Base-by-base conservation (phyloP, 1,140 invertebrate species). In the Rhyzopertha dominica region DNA sequence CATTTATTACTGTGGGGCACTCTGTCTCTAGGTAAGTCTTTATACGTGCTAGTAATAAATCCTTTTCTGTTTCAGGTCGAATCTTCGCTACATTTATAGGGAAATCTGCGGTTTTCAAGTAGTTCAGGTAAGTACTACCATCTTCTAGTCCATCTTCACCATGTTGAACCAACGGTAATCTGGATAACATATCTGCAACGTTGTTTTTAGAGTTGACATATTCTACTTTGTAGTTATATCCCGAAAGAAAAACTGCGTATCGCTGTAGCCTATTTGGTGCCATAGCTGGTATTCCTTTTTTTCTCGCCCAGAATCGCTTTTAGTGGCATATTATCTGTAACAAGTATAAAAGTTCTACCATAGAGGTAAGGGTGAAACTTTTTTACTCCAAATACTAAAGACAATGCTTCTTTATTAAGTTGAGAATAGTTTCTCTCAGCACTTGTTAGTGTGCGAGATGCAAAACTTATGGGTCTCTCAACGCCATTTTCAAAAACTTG, bases 301-400 rank as follows among this genome's bases (percentile, higher is more conserved):
- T 66, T 54, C 22, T 59, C 30, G 2, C 56, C 59, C 47, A 76
- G 73, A 36, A 76, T 62, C 12, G 57, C 51, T 10, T 59, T 51
- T 7, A 79, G 46, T 1, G 74, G 74, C 42, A 69, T 62, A 45
- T 76, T 70, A 42, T 77, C 75, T 3, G 71, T 74, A 23, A 59
- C 47, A 10, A 76, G 40, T 4, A 58, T 55, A 57, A 77, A 78
- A 10, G 59, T 34, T 10, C 64, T 48, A 18, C 75, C 74, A 48
- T 61, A 67, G 0, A 78, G 25, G 49, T 71, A 78, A 23, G 70
- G 47, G 24, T 74, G 63, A 53, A 78, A 78, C 53, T 71, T 72
- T 39, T 65, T 63, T 3, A 79, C 62, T 4, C 63, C 10, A 5
- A 9, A 42, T 14, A 35, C 16, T 36, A 63, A 55, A 8, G 51